Evolutionary conservation across 1,140 invertebrate genomes (phyloP).

Genomic region (Diachasmimorpha longicaudata): DNA sequence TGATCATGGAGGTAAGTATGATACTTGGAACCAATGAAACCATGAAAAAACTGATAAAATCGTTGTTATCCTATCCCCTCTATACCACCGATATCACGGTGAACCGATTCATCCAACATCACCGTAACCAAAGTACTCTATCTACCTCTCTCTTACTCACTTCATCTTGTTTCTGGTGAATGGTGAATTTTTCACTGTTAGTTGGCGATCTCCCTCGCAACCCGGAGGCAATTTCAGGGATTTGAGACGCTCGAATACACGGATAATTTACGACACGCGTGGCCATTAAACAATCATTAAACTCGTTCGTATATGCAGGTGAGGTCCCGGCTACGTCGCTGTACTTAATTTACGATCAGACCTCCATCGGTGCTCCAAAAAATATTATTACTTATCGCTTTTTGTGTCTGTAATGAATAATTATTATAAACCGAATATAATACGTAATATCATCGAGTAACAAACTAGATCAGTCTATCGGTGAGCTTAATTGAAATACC

Average conservation of each 20-base stretch:
- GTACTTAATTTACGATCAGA: slow-evolving; percentile 60
- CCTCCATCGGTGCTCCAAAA: slow-evolving; percentile 56
- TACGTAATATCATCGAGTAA: neutral
- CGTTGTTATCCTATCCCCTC: neutral
- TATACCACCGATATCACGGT: neutral
- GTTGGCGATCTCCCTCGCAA: slow-evolving; percentile 30
- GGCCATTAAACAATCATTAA: slow-evolving; percentile 65
- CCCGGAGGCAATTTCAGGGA: slow-evolving; percentile 60
- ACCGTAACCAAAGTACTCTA: neutral
- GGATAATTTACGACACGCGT: slow-evolving; percentile 62
- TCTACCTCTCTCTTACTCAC: slow-evolving; percentile 10
- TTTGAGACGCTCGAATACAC: slow-evolving; percentile 60
- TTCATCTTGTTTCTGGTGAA: slow-evolving; percentile 16
- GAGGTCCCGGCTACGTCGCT: slow-evolving; percentile 52
- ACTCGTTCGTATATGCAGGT: slow-evolving; percentile 62
- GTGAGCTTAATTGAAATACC: too few relatives aligned
- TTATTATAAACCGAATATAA: slow-evolving; percentile 25
- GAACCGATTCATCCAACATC: neutral
- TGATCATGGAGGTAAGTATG: slow-evolving; percentile 82
- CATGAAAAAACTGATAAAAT: slow-evolving; percentile 3
- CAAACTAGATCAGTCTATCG: neutral
- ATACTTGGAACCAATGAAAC: neutral
- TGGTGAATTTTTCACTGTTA: slow-evolving; percentile 3
- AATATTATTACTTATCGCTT: slow-evolving; percentile 57
- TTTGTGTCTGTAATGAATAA: slow-evolving; percentile 29